Percentiles rank a stretch among this genome's conserved stretches.
Evolutionary conservation across 2,888 invertebrate genomes (phyloP).

Genomic region (Drosophila greeni): DNA sequence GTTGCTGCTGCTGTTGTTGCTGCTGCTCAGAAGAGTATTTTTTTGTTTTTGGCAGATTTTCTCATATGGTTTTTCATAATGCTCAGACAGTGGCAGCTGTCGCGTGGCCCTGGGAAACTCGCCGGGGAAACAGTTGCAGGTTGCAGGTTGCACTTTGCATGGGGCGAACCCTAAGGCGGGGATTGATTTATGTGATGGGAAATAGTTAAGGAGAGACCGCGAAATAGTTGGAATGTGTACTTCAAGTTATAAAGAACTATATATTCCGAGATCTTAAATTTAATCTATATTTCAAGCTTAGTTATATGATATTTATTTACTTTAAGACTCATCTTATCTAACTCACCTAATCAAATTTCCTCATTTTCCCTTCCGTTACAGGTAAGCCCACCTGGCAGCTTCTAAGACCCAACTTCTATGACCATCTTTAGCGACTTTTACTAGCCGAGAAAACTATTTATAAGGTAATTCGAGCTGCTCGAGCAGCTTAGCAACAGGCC

Average conservation of each 20-base stretch:
- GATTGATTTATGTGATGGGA: constrained; percentile 31
- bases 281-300: no score
- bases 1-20: background rate
- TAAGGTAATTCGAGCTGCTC: constrained; percentile 66
- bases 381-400: constrained; percentile 46
- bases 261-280: no score
- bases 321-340: background rate
- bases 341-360: constrained; percentile 37
- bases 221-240: constrained; percentile 3
- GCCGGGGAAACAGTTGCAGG: constrained; percentile 50
- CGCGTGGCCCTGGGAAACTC: constrained; percentile 60
- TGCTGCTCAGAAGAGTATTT: constrained; percentile 15
- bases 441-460: constrained; percentile 61
- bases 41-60: constrained; percentile 64
- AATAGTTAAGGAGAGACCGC: constrained; percentile 8
- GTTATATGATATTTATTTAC: background rate
- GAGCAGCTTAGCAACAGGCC: constrained; percentile 63
- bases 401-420: background rate
- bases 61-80: constrained; percentile 62
- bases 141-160: constrained; percentile 24
- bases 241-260: no score
- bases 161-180: constrained; percentile 18
- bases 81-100: constrained; percentile 56
- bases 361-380: constrained; percentile 42
- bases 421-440: constrained; percentile 56